phyloP scores from a whole-genome alignment of 2,797 vertebrate genomes.

The Poecilia wingei region DNA sequence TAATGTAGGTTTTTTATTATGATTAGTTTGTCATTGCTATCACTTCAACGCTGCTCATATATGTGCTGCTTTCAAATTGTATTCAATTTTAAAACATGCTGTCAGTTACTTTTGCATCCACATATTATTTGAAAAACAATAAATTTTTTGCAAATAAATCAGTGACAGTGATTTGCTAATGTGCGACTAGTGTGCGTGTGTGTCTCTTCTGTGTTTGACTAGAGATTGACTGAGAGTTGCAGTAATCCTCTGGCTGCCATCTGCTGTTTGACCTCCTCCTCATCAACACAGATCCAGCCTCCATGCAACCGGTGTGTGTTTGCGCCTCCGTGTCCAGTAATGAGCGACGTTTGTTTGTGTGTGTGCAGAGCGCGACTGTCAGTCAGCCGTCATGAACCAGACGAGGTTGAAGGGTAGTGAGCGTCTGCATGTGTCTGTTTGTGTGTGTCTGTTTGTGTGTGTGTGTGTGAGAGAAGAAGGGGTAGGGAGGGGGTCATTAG shows the following conservation, averaged over 20 bases:
- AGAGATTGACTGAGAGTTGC: conserved; percentile 56
- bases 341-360: conserved; percentile 68
- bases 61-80: not conserved
- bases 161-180: conserved; percentile 7
- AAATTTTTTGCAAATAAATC: not conserved
- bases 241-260: conserved; percentile 68
- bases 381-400: conserved; percentile 56
- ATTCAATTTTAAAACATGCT: not conserved
- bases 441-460: not conserved
- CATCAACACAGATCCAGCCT: conserved; percentile 54
- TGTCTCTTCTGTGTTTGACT: conserved; percentile 48
- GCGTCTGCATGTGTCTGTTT: not conserved
- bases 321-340: conserved; percentile 44
- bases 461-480: conserved; percentile 1
- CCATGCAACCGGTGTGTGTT: conserved; percentile 47
- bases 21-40: not conserved
- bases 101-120: not conserved
- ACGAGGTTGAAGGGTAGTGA: conserved; percentile 24
- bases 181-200: not conserved
- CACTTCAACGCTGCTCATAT: not conserved
- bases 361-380: conserved; percentile 60
- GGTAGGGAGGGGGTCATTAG: conserved; percentile 48
- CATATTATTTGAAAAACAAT: not conserved
- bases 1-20: too few relatives aligned
- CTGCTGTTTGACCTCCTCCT: conserved; percentile 76